Base-by-base conservation (phyloP, 2,888 invertebrate genomes). In the Halictus quadricinctus region DNA sequence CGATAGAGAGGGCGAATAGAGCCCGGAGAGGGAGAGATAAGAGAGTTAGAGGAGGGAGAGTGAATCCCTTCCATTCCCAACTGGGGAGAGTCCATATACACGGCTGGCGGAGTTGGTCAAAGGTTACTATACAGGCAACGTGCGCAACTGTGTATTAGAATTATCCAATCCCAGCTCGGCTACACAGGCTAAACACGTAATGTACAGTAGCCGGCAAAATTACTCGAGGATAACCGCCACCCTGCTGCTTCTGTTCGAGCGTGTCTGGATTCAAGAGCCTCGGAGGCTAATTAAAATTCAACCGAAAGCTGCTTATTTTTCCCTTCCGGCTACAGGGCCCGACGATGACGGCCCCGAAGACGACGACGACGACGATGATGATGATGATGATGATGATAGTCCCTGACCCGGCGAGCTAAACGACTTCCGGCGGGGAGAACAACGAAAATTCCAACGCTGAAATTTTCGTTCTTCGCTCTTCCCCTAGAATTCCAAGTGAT, bases 121-220 rank as follows among this genome's bases (percentile, higher is more conserved):
- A 92, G 92, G 92, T 92, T 90, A 89, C 86, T 85, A 84, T 76
- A 89, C 85, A 87, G 81, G 80, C 81, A 84, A 66, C 80, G 79
- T 87, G 90, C 86, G 89, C 86, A 88, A 90, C 90, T 89, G 89
- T 91, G 89, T 91, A 91, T 92, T 92, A 91, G 91, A 93, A 93
- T 93, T 91, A 92, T 91, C 89, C 91, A 90, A 91, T 90, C 89
- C 90, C 90, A 87, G 87, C 86, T 78, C 80, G 69, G 75, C 87
- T 88, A 84, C 75, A 81, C 83, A 81, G 83, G 80, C 86, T 81
- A 87, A 90, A 89, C 87, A 87, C 86, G 84, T 88, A 89, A 90
- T 85, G 88, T 90, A 91, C 88, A 86, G 88, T 87, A 84, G 81
- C 79, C 78, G 25, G 77, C 86, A 88, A 90, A 91, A 89, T 88